Conservation (phyloP, 2,888 invertebrate genomes). For the Cataglyphis rosenhaueri region DNA sequence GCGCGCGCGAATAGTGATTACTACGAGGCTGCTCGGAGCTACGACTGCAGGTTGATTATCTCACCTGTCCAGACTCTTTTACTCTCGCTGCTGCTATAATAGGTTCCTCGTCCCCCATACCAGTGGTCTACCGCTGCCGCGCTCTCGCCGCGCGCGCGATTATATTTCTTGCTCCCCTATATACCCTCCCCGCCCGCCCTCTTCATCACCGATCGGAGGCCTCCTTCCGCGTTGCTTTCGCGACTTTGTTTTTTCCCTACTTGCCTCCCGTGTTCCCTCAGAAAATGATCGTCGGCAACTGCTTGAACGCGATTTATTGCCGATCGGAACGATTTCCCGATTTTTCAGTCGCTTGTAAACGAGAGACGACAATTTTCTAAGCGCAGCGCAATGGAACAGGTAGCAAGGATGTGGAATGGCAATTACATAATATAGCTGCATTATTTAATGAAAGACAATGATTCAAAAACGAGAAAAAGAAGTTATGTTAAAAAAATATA, state of each 20-base stretch:
- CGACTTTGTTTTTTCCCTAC: slow-evolving; percentile 43
- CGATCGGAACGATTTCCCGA: slow-evolving; percentile 54
- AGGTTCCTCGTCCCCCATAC: slow-evolving; percentile 79
- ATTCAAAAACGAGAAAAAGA: background rate
- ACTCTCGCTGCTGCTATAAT: slow-evolving; percentile 82
- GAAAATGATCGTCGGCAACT: slow-evolving; percentile 53
- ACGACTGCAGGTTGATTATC: slow-evolving; percentile 83
- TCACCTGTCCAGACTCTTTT: slow-evolving; percentile 84
- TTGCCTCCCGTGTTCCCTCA: slow-evolving; percentile 30
- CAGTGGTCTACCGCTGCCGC: slow-evolving; percentile 75
- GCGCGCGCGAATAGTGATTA: slow-evolving; percentile 81
- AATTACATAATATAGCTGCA: background rate
- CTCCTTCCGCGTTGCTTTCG: slow-evolving; percentile 50
- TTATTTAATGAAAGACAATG: slow-evolving; percentile 5
- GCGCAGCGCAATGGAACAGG: background rate
- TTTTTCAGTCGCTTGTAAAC: slow-evolving; percentile 48
- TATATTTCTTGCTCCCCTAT: slow-evolving; percentile 79
- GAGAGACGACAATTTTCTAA: slow-evolving; percentile 46
- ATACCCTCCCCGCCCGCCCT: slow-evolving; percentile 54
- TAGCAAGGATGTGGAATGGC: slow-evolving; percentile 28
- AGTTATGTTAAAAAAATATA: too few relatives aligned
- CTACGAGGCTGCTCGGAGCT: slow-evolving; percentile 79
- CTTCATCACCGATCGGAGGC: slow-evolving; percentile 41
- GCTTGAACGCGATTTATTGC: slow-evolving; percentile 54
- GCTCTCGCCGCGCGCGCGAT: slow-evolving; percentile 71